These are phyloP conservation scores for Coregonus ussuriensis DNA, from an alignment of 2,797 vertebrate genomes.

Conservation along the genomic window DNA sequence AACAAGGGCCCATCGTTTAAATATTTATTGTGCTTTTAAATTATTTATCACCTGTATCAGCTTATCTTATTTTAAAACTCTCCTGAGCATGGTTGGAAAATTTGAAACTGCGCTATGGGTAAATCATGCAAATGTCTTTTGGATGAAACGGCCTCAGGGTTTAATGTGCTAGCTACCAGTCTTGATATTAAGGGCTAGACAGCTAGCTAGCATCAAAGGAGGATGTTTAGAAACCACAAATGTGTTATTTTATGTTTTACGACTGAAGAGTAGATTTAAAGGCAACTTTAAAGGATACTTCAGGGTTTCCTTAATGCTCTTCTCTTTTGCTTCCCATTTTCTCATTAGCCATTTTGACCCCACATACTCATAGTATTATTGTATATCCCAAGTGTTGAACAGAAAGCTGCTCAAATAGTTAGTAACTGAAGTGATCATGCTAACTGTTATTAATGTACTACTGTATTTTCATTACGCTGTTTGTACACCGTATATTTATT, in stretches of 20 bases:
- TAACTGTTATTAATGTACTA: neutral
- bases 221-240: neutral
- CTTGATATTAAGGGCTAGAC: too few relatives aligned
- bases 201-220: too few relatives aligned
- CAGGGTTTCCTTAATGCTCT: too few relatives aligned
- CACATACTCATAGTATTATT: neutral
- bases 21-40: slow-evolving; percentile 50
- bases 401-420: neutral
- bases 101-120: neutral
- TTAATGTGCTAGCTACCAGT: neutral
- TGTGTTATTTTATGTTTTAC: too few relatives aligned
- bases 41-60: slow-evolving; percentile 33
- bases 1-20: slow-evolving; percentile 24
- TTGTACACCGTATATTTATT: too few relatives aligned
- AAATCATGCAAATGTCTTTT: neutral
- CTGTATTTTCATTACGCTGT: too few relatives aligned
- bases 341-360: neutral
- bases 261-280: neutral
- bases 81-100: too few relatives aligned
- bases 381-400: slow-evolving; percentile 8
- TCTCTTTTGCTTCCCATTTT: neutral
- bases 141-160: neutral
- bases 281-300: slow-evolving; percentile 3
- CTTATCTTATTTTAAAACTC: neutral
- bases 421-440: slow-evolving; percentile 16